Percentiles rank a stretch among this genome's conserved stretches.
phyloP scores from a whole-genome alignment of 2,113 vertebrate species.

The Corythaeola cristata region DNA sequence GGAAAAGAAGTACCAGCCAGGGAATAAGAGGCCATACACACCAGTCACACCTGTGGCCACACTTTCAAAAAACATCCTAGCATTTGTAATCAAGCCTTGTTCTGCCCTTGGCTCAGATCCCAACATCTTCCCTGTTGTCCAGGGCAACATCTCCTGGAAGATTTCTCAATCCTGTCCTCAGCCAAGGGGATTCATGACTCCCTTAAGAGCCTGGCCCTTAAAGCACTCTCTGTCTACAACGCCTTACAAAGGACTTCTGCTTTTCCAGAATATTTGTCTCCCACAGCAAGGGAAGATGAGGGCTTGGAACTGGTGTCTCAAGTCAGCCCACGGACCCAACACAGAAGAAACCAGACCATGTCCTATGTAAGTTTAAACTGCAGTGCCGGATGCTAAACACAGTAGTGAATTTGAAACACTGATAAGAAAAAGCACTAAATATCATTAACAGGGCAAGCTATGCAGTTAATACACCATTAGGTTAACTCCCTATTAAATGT shows the following conservation, averaged over 20 bases:
- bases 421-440: not conserved
- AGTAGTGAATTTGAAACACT: not conserved
- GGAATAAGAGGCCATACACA: not conserved
- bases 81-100: not conserved
- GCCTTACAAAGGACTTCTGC: accelerated
- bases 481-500: not conserved
- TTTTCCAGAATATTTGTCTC: not conserved
- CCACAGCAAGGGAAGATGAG: not conserved
- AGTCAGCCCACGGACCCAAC: not conserved
- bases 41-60: not conserved
- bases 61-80: not conserved
- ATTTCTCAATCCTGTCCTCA: not conserved
- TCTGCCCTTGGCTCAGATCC: not conserved
- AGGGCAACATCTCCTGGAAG: not conserved
- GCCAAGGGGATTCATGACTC: accelerated
- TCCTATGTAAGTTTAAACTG: not conserved
- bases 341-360: not conserved
- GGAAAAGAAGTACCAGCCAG: not conserved
- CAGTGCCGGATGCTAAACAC: not conserved
- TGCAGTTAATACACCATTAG: not conserved
- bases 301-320: not conserved
- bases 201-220: not conserved
- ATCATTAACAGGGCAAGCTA: not conserved
- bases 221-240: not conserved
- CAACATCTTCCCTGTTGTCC: not conserved